Base-by-base conservation (phyloP, 2,113 vertebrate genomes). In the Salvelinus namaycush region DNA sequence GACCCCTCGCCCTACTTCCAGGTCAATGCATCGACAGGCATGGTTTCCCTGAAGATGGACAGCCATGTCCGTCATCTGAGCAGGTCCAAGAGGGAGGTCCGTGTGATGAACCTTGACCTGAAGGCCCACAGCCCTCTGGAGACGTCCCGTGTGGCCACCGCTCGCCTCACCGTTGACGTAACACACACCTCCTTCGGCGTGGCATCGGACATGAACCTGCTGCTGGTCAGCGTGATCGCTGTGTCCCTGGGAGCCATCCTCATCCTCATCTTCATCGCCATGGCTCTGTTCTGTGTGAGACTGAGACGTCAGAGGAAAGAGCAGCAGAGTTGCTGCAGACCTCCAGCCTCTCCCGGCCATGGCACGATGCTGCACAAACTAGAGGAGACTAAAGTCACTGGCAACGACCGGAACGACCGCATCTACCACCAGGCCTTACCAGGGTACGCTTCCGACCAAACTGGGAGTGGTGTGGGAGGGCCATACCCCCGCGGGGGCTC, bases 371-470 rank as follows among this genome's bases (percentile, higher is more conserved):
- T 97, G 76, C 96, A 97, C 85, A 97, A 97, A 79, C 76, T 97
- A 20, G 94, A 96, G 51, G 95, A 96, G 2, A 93, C 95, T 0
- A 91, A 86, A 67, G 65, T 26, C 13, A 0, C 90, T 96, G 0
- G 79, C 84, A 48, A 6, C 92, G 0, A 91, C 89, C 1, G 60
- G 60, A 87, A 86, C 0, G 96, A 98, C 70, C 95, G 94, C 77
- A 95, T 99, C 64, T 99, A 99, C 84, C 97, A 99, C 84, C 97
- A 98, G 87, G 89, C 97, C 0, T 93, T 99, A 80, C 97, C 98
- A 0, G 97, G 97, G 2, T 99, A 97, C 0, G 85, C 93, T 22
- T 88, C 85, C 0, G 95, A 95, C 65, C 91, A 93, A 64, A 22
- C 65, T 4, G 65, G 51, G 51, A 26, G 65, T 29, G 14, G 26